Base-by-base conservation (phyloP, 1,140 invertebrate genomes). In the Gerris buenoi region DNA sequence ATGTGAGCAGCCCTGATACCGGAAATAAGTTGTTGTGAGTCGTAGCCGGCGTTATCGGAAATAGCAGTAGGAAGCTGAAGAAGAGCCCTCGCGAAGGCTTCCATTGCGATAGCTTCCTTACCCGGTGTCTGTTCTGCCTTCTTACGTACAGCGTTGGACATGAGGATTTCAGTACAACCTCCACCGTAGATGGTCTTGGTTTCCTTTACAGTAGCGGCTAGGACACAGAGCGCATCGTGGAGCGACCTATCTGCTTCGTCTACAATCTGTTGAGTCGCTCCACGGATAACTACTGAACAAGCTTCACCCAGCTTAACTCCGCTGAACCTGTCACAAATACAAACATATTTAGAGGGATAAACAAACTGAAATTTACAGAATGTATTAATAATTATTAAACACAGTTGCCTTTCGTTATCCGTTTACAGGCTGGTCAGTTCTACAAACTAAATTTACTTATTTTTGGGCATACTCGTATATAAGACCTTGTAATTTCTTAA, bases 191-290 rank as follows among this genome's bases (percentile, higher is more conserved):
- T 88, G 65, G 93, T 88, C 71, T 88, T 85, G 0, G 91, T 88
- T 77, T 98, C 95, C 71, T 90, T 90, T 0, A 99, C 93, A 25
- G 97, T 98, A 61, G 95, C 91, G 0, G 93, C 85, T 25, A 99
- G 81, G 0, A 99, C 97, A 78, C 97, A 99, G 0, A 99, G 82
- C 1, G 97, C 97, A 77, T 99, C 97, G 75, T 99, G 97, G 2
- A 99, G 77, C 0, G 97, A 98, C 59, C 97, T 84, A 72, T 99
- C 96, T 1, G 97, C 97, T 79, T 99, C 97, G 74, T 98, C 97
- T 14, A 99, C 84, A 74, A 99, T 98, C 80, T 99, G 97, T 76
- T 98, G 89, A 2, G 97, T 99, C n/a, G 97, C 95, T 65, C 97
- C 97, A 67, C 97, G 86, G 65, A 99, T 88, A 0, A 99, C 88